Evolutionary conservation across 1,140 invertebrate species (phyloP), one percentile per base, ranked within the genome.

Genomic region (Oedothorax gibbosus): DNA sequence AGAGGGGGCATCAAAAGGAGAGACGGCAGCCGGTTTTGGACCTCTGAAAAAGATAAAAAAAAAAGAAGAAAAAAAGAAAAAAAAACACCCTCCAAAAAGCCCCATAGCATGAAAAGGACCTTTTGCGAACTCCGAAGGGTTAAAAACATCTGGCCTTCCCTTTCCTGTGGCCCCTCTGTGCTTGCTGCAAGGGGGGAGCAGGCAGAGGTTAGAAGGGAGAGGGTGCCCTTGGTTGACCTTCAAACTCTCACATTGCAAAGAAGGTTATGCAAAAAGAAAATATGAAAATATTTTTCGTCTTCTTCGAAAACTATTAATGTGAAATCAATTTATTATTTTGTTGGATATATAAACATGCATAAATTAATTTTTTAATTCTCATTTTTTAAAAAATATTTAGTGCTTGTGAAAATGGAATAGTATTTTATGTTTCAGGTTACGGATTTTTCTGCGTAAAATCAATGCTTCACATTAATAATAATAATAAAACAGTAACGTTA

Each of bases 131-230:
- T 71, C 10, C 78, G 78, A 81, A 81, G 78, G 78, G 78, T 81
- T 81, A 81, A 81, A 81, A 81, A 81, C 78, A 81, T 81, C 78
- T 81, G 78, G 65, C 54, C 78, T 81, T 81, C 78, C 78, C 66
- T 81, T 81, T 81, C 78, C 78, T 81, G 78, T 71, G 20, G 53
- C 78, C 54, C 78, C 35, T 50, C 6, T 50, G 53, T 9, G 69
- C 50, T 62, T 62, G 57, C 57, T 62, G 14, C 10, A 18, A 35
- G 66, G 15, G 15, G 50, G 68, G n/a, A 53, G 54, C 51, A 71
- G 11, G 69, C 69, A 81, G 71, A 81, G 78, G 78, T 81, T 81
- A 81, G 18, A 49, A 57, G 78, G 78, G 66, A 81, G 66, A 81
- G 56, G 64, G 71, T 81, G 78, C 78, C 78, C 78, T 81, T 79